These are phyloP conservation scores for Drosophila vallismaia DNA, from an alignment of 2,888 invertebrate genomes.

Conservation along the genomic window DNA sequence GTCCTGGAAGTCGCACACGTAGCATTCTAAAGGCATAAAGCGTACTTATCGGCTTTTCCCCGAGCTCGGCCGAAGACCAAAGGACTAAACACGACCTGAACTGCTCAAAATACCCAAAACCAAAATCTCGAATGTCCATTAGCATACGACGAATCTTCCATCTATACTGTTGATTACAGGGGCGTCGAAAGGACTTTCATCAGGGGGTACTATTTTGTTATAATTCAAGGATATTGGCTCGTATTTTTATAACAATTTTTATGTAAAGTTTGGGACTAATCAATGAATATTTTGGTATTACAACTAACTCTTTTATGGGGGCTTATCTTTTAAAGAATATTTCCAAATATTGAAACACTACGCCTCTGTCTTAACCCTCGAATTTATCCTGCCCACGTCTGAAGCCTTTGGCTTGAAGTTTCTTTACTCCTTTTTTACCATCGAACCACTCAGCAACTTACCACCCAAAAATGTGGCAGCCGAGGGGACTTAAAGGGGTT, in stretches of 20 bases:
- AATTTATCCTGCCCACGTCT: conserved; percentile 25
- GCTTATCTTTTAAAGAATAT: neutral
- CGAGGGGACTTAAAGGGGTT: neutral
- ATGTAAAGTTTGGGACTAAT: neutral
- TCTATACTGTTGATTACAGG: conserved; percentile 11
- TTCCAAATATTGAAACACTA: neutral
- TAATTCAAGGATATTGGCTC: no score
- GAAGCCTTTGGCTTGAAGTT: conserved; percentile 31
- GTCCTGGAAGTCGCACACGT: conserved; percentile 51
- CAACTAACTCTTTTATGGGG: neutral
- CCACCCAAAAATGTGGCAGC: conserved; percentile 31
- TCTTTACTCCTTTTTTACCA: conserved; percentile 27
- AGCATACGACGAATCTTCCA: conserved; percentile 68
- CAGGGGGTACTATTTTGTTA: neutral
- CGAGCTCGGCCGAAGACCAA: conserved; percentile 47
- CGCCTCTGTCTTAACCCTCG: conserved; percentile 3
- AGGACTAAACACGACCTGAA: conserved; percentile 56
- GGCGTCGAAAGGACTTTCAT: neutral
- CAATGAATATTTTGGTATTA: neutral
- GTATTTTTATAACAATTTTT: no score
- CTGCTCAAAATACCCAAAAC: conserved; percentile 78
- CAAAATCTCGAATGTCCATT: conserved; percentile 81
- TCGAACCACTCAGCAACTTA: conserved; percentile 31
- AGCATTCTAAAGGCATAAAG: conserved; percentile 76
- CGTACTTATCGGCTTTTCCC: conserved; percentile 77